A percentile compares a stretch with the other conserved stretches of the same genome.
Evolutionary conservation across 2,888 invertebrate genomes (phyloP).

Genomic region (Chloroclysta siterata): DNA sequence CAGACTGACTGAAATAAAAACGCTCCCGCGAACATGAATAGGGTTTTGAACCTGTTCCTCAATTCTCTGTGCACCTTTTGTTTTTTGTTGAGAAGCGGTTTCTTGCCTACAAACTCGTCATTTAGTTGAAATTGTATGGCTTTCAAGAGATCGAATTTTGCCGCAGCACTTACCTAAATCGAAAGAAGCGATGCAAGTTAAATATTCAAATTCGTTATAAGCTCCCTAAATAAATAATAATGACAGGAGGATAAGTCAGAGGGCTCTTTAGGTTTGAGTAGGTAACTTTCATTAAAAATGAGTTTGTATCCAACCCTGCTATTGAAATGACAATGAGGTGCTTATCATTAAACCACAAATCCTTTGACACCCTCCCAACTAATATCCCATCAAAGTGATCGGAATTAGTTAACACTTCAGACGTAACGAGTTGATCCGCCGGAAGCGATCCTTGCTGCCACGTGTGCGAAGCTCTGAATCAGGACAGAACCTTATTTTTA

Average conservation of each 20-base stretch:
- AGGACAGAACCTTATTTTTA: conserved; percentile 23
- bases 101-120: conserved; percentile 39
- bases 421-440: conserved; percentile 71
- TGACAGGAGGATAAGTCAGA: background rate
- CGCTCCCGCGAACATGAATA: conserved; percentile 47
- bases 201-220: background rate
- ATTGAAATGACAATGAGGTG: conserved; percentile 27
- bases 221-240: background rate
- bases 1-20: conserved; percentile 46
- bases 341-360: conserved; percentile 41
- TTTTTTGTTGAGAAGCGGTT: conserved; percentile 56
- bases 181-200: conserved; percentile 3
- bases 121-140: conserved; percentile 42
- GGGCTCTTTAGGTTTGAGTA: background rate
- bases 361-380: conserved; percentile 54
- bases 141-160: conserved; percentile 32
- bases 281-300: conserved; percentile 15
- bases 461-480: conserved; percentile 26
- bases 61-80: conserved; percentile 53
- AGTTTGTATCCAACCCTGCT: conserved; percentile 13
- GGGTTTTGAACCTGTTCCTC: conserved; percentile 63
- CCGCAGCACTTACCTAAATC: conserved; percentile 7
- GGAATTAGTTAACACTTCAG: conserved; percentile 70
- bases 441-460: conserved; percentile 58
- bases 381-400: conserved; percentile 69